A percentile compares a stretch with the other conserved stretches of the same genome.
Conservation (phyloP, 2,113 vertebrate genomes). For the Prinia subflava region DNA sequence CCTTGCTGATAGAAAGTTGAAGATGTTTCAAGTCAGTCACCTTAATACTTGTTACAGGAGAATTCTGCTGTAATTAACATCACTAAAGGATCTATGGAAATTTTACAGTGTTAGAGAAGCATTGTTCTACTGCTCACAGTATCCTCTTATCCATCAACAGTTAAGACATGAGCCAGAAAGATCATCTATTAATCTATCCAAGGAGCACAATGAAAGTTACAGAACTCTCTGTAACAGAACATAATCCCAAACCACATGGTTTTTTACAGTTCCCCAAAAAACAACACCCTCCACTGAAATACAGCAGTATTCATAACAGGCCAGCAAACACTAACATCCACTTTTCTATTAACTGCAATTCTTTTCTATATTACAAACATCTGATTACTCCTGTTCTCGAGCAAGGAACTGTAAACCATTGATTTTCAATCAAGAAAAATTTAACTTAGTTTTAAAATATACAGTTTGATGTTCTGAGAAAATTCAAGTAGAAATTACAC, state of each 20-base stretch:
- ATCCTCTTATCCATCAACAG: neutral
- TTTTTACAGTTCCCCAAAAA: neutral
- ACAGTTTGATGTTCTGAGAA: neutral
- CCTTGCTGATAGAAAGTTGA: neutral
- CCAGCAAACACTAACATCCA: neutral
- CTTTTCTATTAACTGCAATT: neutral
- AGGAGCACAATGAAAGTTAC: neutral
- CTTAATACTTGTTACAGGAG: neutral
- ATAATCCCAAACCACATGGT: neutral
- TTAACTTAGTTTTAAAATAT: neutral
- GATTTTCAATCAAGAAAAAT: neutral
- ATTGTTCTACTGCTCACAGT: neutral
- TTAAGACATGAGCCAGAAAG: neutral
- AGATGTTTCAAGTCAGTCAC: neutral
- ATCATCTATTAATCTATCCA: neutral
- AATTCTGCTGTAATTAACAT: neutral
- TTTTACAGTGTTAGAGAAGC: neutral
- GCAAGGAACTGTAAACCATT: neutral
- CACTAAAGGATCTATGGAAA: neutral
- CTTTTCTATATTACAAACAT: neutral
- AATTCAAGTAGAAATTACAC: neutral
- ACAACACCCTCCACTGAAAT: neutral
- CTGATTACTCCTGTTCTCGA: neutral
- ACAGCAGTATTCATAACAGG: neutral
- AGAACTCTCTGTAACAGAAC: neutral